Percentiles rank a stretch among this genome's conserved stretches.
Conservation (phyloP, 2,797 vertebrate species). For the Pelochelys cantorii region DNA sequence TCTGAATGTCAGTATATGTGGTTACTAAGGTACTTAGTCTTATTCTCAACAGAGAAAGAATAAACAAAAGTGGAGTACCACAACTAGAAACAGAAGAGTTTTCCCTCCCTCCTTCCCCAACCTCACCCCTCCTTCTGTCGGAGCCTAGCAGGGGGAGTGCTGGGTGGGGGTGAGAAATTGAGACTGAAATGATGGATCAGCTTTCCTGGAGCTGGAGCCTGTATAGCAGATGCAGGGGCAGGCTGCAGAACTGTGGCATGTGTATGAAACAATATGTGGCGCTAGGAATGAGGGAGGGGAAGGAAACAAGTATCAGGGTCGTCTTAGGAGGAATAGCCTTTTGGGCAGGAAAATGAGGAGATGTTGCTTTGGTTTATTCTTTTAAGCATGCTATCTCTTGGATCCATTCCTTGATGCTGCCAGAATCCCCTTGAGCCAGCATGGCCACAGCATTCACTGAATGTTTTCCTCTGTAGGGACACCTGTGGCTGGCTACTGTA, state of each 20-base stretch:
- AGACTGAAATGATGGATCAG: accelerated
- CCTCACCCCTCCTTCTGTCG: neutral
- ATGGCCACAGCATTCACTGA: neutral
- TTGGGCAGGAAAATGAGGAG: slow-evolving; percentile 24
- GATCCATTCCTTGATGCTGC: slow-evolving; percentile 5
- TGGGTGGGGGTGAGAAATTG: neutral
- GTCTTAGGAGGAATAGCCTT: slow-evolving; percentile 52
- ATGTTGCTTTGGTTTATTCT: slow-evolving; percentile 21
- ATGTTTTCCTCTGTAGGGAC: neutral
- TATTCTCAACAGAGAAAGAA: neutral
- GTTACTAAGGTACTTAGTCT: neutral
- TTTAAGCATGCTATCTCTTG: neutral
- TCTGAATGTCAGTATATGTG: neutral
- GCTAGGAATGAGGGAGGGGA: slow-evolving; percentile 42
- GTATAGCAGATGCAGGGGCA: accelerated
- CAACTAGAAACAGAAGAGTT: no score
- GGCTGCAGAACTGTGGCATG: slow-evolving; percentile 29
- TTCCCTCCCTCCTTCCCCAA: neutral
- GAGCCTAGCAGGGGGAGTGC: neutral
- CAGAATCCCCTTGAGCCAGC: neutral
- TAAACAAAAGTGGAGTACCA: slow-evolving; percentile 20
- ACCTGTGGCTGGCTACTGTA: slow-evolving; percentile 52
- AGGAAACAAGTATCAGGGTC: slow-evolving; percentile 27
- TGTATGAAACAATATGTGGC: slow-evolving; percentile 36
- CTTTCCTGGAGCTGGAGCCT: neutral